A percentile compares a stretch with the other conserved stretches of the same genome.
phyloP scores from a whole-genome alignment of 1,140 invertebrate genomes.

The Magallana gigas region DNA sequence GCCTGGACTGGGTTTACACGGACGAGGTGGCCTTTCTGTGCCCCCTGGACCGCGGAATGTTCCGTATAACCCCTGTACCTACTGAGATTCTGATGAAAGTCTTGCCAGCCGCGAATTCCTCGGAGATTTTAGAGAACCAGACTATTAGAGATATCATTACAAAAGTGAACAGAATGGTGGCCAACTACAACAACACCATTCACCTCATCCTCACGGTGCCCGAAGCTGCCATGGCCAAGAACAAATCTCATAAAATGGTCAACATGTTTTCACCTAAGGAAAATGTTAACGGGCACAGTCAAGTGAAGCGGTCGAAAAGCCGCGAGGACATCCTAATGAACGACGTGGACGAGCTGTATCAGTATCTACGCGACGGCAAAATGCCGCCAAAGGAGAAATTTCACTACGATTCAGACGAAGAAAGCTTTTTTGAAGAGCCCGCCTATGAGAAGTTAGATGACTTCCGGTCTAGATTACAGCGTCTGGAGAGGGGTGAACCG shows the following conservation, averaged over 20 bases:
- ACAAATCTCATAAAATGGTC: constrained; percentile 69
- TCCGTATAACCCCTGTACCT: constrained; percentile 89
- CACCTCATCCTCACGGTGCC: constrained; percentile 80
- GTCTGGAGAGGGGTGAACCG: constrained; percentile 66
- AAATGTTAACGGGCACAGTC: constrained; percentile 64
- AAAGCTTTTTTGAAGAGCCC: constrained; percentile 77
- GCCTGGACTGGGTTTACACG: constrained; percentile 89
- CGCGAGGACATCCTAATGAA: constrained; percentile 87
- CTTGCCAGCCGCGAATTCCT: constrained; percentile 90
- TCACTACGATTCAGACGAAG: constrained; percentile 74
- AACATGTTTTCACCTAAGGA: constrained; percentile 68
- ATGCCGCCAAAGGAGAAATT: constrained; percentile 84
- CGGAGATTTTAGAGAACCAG: constrained; percentile 87
- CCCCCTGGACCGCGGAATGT: constrained; percentile 84
- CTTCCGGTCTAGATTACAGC: constrained; percentile 67
- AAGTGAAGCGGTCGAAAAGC: constrained; percentile 66
- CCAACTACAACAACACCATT: constrained; percentile 91
- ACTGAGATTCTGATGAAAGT: constrained; percentile 92
- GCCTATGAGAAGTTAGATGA: constrained; percentile 75
- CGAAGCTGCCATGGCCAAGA: constrained; percentile 64
- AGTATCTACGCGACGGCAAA: constrained; percentile 92
- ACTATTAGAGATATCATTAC: constrained; percentile 90
- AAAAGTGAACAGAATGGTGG: constrained; percentile 87
- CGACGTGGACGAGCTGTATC: constrained; percentile 97
- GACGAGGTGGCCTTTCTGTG: constrained; percentile 86